Evolutionary conservation across 2,797 vertebrate genomes (phyloP), one percentile per base, ranked within the genome.

Genomic region (Lacerta viridis): DNA sequence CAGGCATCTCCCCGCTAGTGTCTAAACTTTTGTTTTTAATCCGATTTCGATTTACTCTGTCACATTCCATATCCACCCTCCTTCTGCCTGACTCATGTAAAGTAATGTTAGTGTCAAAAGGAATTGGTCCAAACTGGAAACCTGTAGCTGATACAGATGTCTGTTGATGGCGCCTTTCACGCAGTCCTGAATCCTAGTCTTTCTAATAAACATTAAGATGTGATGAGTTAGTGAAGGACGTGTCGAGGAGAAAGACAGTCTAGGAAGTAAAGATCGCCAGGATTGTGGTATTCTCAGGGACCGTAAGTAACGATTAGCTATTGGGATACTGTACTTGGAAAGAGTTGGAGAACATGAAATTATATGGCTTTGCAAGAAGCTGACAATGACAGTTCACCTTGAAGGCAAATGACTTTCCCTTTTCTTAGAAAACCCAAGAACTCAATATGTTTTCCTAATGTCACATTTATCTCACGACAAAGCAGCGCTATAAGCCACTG

Each of bases 11-110:
- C 7, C 93, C 68, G 17, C 90, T 76, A 87, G 93, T 94, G 93
- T 93, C 91, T 94, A 93, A 96, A 97, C 95, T 97, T 97, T 95
- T 94, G 95, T 64, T 94, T 96, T 95, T 91, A 94, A 94, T 94
- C 89, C 92, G 77, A 90, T 95, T 93, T 91, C 50, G 78, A 92
- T 96, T 95, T 96, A 88, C 86, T 85, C 85, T 94, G 92, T 96
- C 96, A 93, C 92, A 93, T 94, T 90, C 94, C 93, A 43, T 94
- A 36, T 85, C 85, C 89, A 89, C 93, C 90, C 90, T 95, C 88
- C 68, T 85, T 88, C 92, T 91, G 86, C 95, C 94, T 89, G 86
- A 4, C 85, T 88, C 74, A 3, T 83, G 91, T 89, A 93, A 93
- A 96, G 92, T 90, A 92, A 87, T 69, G 90, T 92, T 91, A 89